A percentile compares a stretch with the other conserved stretches of the same genome.
Conservation (phyloP, 2,888 invertebrate genomes). For the Brachylomia viminalis region DNA sequence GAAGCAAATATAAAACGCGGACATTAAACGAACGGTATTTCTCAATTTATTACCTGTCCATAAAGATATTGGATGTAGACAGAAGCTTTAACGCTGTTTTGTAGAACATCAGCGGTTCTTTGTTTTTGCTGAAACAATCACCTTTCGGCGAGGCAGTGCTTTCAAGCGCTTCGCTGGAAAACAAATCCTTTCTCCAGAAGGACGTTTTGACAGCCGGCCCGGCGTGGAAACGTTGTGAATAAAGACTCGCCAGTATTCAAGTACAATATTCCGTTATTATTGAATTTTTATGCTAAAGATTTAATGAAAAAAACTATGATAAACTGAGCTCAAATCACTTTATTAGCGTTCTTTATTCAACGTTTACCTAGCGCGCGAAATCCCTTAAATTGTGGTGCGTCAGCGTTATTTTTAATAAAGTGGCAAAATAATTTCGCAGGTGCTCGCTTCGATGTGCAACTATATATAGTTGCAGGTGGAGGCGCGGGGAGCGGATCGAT, state of each 20-base stretch:
- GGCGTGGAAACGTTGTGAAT: slow-evolving; percentile 36
- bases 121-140: slow-evolving; percentile 59
- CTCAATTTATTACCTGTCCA: slow-evolving; percentile 46
- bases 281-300: slow-evolving; percentile 22
- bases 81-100: slow-evolving; percentile 52
- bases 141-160: slow-evolving; percentile 49
- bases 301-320: slow-evolving; percentile 36
- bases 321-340: slow-evolving; percentile 32
- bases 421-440: slow-evolving; percentile 47
- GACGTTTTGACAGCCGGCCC: slow-evolving; percentile 58
- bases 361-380: slow-evolving; percentile 37
- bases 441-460: slow-evolving; percentile 51
- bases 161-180: slow-evolving; percentile 51
- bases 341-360: slow-evolving; percentile 39
- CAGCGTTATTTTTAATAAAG: slow-evolving; percentile 57
- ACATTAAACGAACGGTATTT: slow-evolving; percentile 19
- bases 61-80: slow-evolving; percentile 46
- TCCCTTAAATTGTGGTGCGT: slow-evolving; percentile 46
- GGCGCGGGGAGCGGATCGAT: slow-evolving; percentile 63
- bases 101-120: slow-evolving; percentile 45
- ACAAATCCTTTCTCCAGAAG: slow-evolving; percentile 53
- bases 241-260: slow-evolving; percentile 34
- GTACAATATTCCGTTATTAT: slow-evolving; percentile 24
- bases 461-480: slow-evolving; percentile 65
- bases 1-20: slow-evolving; percentile 28